These are phyloP conservation scores for Actinia equina DNA, from an alignment of 64 coral and sea anemone genomes.

Conservation along the genomic window DNA sequence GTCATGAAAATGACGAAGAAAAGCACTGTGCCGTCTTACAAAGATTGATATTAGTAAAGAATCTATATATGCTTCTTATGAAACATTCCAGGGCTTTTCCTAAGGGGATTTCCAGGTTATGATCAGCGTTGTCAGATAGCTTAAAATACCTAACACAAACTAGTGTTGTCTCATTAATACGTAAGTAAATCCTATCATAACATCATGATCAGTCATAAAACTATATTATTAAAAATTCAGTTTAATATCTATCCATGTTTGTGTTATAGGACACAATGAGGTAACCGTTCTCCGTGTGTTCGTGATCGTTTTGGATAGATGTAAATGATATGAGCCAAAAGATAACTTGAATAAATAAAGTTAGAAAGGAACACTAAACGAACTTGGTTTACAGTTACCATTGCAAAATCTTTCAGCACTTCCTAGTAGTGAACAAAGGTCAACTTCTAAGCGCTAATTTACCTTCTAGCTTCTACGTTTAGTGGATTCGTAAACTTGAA, in stretches of 20 bases:
- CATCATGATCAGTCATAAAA: not conserved
- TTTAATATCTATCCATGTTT: not conserved
- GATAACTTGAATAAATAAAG: conserved; percentile 16
- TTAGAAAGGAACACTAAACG: not conserved
- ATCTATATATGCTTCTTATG: too few relatives aligned
- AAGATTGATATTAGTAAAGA: too few relatives aligned
- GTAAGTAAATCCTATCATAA: not conserved
- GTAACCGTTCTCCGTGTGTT: not conserved
- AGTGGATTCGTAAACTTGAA: not conserved
- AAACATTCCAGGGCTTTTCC: too few relatives aligned
- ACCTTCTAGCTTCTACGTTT: not conserved
- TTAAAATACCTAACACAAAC: too few relatives aligned
- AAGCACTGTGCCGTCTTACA: not conserved
- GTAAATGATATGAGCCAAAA: not conserved
- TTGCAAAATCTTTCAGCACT: conserved; percentile 9
- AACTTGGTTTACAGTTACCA: conserved; percentile 6
- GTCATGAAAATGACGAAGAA: not conserved
- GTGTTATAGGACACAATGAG: not conserved
- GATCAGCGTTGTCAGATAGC: too few relatives aligned
- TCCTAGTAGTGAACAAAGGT: not conserved
- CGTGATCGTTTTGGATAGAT: not conserved
- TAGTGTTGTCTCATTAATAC: not conserved
- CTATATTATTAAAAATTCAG: not conserved
- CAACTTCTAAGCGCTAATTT: not conserved
- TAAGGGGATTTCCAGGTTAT: too few relatives aligned